Percentiles rank a stretch among this genome's conserved stretches.
These are phyloP conservation scores for Tetramorium alpestre DNA, from an alignment of 1,140 invertebrate species.

Conservation along the genomic window DNA sequence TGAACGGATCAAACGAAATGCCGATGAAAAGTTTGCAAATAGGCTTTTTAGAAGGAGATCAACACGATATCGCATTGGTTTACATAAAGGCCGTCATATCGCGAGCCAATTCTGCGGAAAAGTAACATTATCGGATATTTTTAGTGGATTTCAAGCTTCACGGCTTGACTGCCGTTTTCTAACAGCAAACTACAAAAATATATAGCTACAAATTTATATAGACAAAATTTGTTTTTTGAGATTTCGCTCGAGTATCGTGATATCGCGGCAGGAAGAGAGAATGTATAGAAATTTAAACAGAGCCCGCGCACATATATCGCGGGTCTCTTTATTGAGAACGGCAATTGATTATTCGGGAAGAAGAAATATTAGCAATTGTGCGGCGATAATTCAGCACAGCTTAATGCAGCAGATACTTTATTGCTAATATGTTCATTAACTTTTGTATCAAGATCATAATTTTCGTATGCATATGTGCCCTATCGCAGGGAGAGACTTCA, in stretches of 20 bases:
- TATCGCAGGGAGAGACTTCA: constrained; percentile 20
- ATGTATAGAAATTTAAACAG: constrained; percentile 39
- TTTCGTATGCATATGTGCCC: constrained; percentile 12
- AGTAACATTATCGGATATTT: constrained; percentile 57
- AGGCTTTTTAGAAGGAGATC: constrained; percentile 65
- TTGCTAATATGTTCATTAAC: constrained; percentile 70
- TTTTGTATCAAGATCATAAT: constrained; percentile 57
- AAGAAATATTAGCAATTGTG: constrained; percentile 68
- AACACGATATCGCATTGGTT: constrained; percentile 66
- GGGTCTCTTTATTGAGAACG: constrained; percentile 16
- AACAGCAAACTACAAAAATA: background rate
- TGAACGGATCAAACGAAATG: constrained; percentile 72
- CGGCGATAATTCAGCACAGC: constrained; percentile 65
- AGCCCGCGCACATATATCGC: background rate
- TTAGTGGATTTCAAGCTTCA: constrained; percentile 21
- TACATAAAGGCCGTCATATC: constrained; percentile 48
- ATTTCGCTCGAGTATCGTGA: background rate
- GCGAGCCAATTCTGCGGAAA: constrained; percentile 37
- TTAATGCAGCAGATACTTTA: constrained; percentile 64
- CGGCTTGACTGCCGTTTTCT: background rate
- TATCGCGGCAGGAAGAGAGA: background rate
- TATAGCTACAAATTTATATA: constrained; percentile 28
- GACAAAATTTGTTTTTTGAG: constrained; percentile 1
- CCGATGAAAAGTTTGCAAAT: constrained; percentile 64
- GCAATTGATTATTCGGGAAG: constrained; percentile 65